Percentiles rank a stretch among this genome's conserved stretches.
Evolutionary conservation across 1,140 invertebrate species (phyloP).

Genomic region (Rhagoletis zephyria): DNA sequence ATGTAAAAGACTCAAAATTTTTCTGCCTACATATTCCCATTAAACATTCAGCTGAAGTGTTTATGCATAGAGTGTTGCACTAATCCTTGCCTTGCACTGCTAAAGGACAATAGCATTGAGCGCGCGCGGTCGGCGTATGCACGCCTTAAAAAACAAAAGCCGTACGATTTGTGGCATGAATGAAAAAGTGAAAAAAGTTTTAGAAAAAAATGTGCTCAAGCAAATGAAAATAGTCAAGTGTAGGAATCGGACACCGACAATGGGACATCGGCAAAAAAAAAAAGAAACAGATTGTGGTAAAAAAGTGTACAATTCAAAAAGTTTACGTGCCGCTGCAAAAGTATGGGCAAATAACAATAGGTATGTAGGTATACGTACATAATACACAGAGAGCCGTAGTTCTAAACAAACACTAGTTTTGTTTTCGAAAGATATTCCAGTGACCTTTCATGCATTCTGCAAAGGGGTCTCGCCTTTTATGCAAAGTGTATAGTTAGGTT

Average conservation of each 20-base stretch:
- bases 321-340: conserved; percentile 48
- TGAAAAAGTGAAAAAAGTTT: conserved; percentile 7
- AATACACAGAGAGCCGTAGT: too few relatives aligned
- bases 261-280: too few relatives aligned
- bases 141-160: conserved; percentile 19
- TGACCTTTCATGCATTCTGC: not conserved
- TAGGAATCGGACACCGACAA: too few relatives aligned
- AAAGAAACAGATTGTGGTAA: not conserved
- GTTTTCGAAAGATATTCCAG: too few relatives aligned
- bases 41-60: conserved; percentile 17
- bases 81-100: conserved; percentile 49
- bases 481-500: too few relatives aligned
- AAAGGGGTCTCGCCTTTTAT: not conserved
- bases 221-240: not conserved
- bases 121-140: too few relatives aligned
- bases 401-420: not conserved
- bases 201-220: not conserved
- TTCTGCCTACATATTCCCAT: too few relatives aligned
- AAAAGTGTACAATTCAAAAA: not conserved
- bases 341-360: conserved; percentile 1
- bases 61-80: conserved; percentile 49
- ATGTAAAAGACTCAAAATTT: too few relatives aligned
- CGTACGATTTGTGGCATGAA: not conserved
- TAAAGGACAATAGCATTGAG: not conserved
- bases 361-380: not conserved